Percentiles rank a stretch among this genome's conserved stretches.
Conservation (phyloP, 2,113 vertebrate genomes). For the Danionella cerebrum region DNA sequence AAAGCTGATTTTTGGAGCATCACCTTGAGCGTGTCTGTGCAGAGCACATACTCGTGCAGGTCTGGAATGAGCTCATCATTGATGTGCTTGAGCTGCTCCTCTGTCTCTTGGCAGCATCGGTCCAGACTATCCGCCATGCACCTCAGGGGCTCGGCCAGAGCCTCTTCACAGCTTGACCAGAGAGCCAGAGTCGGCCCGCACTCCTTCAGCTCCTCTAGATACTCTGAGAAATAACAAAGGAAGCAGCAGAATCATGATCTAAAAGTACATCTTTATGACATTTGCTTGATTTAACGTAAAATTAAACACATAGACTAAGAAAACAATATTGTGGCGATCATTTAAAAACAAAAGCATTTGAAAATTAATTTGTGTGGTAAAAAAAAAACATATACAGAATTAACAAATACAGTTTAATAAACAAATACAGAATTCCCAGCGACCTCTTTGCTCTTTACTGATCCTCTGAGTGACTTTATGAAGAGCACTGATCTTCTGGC, state of each 20-base stretch:
- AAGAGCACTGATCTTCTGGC: slow-evolving; percentile 76
- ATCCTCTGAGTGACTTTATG: slow-evolving; percentile 91
- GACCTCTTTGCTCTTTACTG: slow-evolving; percentile 85
- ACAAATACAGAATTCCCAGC: too few relatives aligned
- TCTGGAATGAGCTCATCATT: slow-evolving; percentile 71
- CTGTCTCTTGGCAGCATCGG: slow-evolving; percentile 70
- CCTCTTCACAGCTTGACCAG: slow-evolving; percentile 80
- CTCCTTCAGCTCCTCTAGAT: slow-evolving; percentile 80
- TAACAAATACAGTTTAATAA: too few relatives aligned
- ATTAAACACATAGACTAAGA: too few relatives aligned
- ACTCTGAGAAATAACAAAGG: slow-evolving; percentile 66
- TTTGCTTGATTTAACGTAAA: too few relatives aligned
- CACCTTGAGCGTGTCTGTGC: slow-evolving; percentile 86
- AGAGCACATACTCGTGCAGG: slow-evolving; percentile 86
- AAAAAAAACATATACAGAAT: too few relatives aligned
- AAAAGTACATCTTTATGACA: too few relatives aligned
- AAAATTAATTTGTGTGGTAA: too few relatives aligned
- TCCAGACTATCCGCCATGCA: slow-evolving; percentile 75
- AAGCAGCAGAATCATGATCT: too few relatives aligned
- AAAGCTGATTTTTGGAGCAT: slow-evolving; percentile 46
- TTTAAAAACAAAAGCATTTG: too few relatives aligned
- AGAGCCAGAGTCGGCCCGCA: slow-evolving; percentile 71
- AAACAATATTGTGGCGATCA: too few relatives aligned
- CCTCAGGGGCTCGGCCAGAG: slow-evolving; percentile 69
- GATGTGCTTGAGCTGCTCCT: slow-evolving; percentile 69